Base-by-base conservation (phyloP, 2,797 vertebrate species). In the Gephyroberyx darwinii region DNA sequence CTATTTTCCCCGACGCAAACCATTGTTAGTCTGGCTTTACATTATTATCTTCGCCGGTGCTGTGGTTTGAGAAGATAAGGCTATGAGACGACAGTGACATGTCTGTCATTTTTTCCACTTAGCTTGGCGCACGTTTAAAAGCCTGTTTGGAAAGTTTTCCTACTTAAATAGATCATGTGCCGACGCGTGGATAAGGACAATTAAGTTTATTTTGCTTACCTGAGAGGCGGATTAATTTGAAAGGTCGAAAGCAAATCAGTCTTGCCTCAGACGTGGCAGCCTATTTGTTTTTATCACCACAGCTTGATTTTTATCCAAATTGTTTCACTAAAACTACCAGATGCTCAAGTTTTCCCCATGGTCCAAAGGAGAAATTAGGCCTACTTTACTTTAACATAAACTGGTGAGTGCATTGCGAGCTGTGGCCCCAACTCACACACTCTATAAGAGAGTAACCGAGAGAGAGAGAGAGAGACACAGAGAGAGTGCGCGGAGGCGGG, bases 321-420 rank as follows among this genome's bases (percentile, higher is more conserved):
- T 51, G 68, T 31, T 67, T 48, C 31, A 51, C n/a, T 30, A 1
- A 4, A 13, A 65, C 59, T 60, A 54, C 50, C 5, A 31, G 13
- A 43, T 1, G 53, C 66, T 84, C 77, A 84, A 17, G 74, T 86
- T 45, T 78, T 83, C 59, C 84, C 87, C 88, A 90, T 56, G 67
- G 58, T 72, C 65, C 68, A 12, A 41, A 12, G 45, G 37, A 59
- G 6, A 41, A 43, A 47, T 54, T 7, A 22, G 13, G 13, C 31
- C 31, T 26, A 12, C 12, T 10, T 35, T 26, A 12, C 12, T 10
- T 35, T 26, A 2, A 26, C 26, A 51, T 37, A 64, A 41, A 3
- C 26, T 30, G 41, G 22, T 19, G 68, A 61, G 57, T 67, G 61
- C 77, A 75, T 26, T 76, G 69, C 43, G 58, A 77, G 56, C 58